Conservation (phyloP, 2,888 invertebrate genomes). For the Cryptocheilus praepositus region DNA sequence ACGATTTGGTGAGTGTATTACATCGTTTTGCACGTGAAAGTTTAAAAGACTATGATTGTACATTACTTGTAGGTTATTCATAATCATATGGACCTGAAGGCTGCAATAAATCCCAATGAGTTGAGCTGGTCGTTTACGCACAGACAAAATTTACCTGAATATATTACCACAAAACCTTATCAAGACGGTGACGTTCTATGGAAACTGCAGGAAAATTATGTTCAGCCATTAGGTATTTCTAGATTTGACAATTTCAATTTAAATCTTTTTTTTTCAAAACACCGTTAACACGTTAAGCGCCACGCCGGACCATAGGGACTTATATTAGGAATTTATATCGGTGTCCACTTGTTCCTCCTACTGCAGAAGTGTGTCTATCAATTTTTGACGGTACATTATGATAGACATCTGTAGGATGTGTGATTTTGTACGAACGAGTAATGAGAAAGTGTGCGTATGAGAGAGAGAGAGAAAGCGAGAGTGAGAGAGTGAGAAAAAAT, state of each 20-base stretch:
- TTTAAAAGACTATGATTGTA: constrained; percentile 1
- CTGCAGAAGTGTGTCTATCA: too few relatives aligned
- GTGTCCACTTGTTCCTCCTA: too few relatives aligned
- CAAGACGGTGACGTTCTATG: constrained; percentile 61
- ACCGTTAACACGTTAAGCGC: too few relatives aligned
- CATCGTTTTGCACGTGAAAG: neutral
- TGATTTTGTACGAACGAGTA: too few relatives aligned
- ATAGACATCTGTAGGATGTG: too few relatives aligned
- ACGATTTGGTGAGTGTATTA: constrained; percentile 35
- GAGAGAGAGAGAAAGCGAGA: too few relatives aligned
- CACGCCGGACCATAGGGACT: too few relatives aligned
- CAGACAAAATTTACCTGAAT: constrained; percentile 36
- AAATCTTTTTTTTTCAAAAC: constrained; percentile 23
- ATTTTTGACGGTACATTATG: too few relatives aligned
- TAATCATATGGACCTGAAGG: constrained; percentile 51
- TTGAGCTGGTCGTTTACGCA: constrained; percentile 56
- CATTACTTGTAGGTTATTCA: constrained; percentile 51
- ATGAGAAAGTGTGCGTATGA: too few relatives aligned
- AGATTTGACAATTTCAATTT: too few relatives aligned
- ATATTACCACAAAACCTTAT: constrained; percentile 58
- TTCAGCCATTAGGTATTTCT: constrained; percentile 61
- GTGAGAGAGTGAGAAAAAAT: too few relatives aligned
- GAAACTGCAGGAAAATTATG: constrained; percentile 54
- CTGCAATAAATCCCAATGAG: constrained; percentile 45
- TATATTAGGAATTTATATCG: too few relatives aligned